A percentile compares a stretch with the other conserved stretches of the same genome.
Evolutionary conservation across 2,113 vertebrate species (phyloP).

Genomic region (Chroicocephalus ridibundus): DNA sequence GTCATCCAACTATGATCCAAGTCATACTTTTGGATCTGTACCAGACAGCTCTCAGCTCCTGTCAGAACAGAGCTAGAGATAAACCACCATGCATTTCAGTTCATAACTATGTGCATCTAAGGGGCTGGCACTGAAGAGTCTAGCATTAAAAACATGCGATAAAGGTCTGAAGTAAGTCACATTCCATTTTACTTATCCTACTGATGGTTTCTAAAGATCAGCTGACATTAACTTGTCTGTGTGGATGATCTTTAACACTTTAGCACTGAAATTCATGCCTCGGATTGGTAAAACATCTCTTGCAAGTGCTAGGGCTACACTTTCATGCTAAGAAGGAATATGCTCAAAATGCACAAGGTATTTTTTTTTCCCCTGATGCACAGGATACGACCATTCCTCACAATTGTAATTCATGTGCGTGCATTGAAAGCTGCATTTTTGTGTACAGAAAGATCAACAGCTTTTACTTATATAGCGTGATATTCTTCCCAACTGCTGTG

Average conservation of each 20-base stretch:
- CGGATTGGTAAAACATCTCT: neutral
- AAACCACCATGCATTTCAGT: neutral
- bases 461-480: neutral
- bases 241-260: neutral
- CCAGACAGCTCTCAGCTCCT: neutral
- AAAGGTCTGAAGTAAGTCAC: neutral
- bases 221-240: neutral
- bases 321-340: neutral
- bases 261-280: neutral
- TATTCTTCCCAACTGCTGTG: neutral
- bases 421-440: neutral
- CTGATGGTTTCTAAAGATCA: neutral
- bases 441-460: neutral
- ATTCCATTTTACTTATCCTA: neutral
- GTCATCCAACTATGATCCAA: neutral
- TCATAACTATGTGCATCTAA: rapidly evolving
- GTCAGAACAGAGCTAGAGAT: neutral
- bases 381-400: neutral
- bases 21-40: neutral
- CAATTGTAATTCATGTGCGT: neutral
- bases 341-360: neutral
- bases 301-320: neutral
- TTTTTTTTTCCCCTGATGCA: neutral
- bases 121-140: neutral
- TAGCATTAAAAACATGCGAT: neutral